A percentile compares a stretch with the other conserved stretches of the same genome.
phyloP scores from a whole-genome alignment of 2,113 vertebrate species.

The Pristiophorus japonicus region DNA sequence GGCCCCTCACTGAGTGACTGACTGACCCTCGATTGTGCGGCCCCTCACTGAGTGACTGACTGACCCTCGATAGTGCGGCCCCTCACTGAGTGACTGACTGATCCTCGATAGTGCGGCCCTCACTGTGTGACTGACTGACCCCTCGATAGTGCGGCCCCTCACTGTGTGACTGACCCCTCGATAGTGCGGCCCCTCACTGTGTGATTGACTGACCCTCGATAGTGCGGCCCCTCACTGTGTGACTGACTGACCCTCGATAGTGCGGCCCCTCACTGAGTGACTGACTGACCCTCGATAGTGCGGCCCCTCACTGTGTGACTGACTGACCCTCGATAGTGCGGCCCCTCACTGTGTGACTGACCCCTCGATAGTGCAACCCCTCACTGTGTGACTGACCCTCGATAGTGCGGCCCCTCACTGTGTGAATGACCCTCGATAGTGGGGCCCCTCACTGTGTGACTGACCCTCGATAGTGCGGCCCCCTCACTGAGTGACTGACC shows the following conservation, averaged over 20 bases:
- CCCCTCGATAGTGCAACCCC: too few species aligned
- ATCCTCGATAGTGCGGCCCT: too few species aligned
- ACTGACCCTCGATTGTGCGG: not conserved
- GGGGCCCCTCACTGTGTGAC: not conserved
- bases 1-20: too few species aligned
- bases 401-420: not conserved
- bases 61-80: too few species aligned
- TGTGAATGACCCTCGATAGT: not conserved
- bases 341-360: too few species aligned
- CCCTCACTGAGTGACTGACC: too few species aligned
- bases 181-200: too few species aligned
- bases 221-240: not conserved
- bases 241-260: not conserved
- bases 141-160: not conserved
- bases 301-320: not conserved
- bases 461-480: not conserved
- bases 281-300: too few species aligned
- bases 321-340: too few species aligned
- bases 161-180: not conserved
- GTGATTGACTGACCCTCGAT: not conserved
- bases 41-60: too few species aligned
- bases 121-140: not conserved
- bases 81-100: too few species aligned
- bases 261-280: not conserved
- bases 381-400: not conserved